A percentile compares a stretch with the other conserved stretches of the same genome.
phyloP scores from a whole-genome alignment of 2,888 invertebrate species.

The Phyllotreta striolata region DNA sequence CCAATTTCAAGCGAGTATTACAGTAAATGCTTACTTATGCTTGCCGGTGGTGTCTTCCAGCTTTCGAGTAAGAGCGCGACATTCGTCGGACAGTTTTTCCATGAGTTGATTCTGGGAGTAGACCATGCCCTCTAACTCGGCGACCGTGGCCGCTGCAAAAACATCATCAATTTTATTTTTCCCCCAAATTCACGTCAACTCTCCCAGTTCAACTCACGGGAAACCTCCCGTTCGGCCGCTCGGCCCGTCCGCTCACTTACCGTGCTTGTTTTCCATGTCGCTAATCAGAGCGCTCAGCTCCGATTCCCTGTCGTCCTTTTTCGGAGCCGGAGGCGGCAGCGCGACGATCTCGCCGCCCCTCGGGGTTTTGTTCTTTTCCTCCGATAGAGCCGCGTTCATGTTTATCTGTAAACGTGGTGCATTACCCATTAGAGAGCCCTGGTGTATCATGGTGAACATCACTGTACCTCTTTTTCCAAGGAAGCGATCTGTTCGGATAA shows the following conservation, averaged over 20 bases:
- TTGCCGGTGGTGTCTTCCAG: conserved; percentile 87
- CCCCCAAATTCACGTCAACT: conserved; percentile 10
- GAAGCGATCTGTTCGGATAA: conserved; percentile 80
- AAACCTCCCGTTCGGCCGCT: conserved; percentile 26
- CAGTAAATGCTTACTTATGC: conserved; percentile 78
- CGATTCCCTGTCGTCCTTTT: conserved; percentile 64
- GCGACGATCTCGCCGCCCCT: conserved; percentile 52
- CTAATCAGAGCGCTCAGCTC: conserved; percentile 78
- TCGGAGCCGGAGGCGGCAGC: conserved; percentile 53
- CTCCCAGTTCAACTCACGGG: conserved; percentile 60
- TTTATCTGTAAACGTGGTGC: conserved; percentile 53
- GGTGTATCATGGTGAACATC: background rate
- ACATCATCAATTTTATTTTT: conserved; percentile 30
- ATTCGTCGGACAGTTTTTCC: conserved; percentile 90
- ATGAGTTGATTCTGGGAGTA: conserved; percentile 92
- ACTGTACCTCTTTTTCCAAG: conserved; percentile 85
- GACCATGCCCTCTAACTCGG: conserved; percentile 89
- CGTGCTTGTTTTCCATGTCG: conserved; percentile 84
- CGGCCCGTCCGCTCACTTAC: conserved; percentile 62
- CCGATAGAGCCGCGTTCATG: conserved; percentile 55
- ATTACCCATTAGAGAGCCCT: too few species aligned
- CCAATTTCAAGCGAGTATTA: background rate
- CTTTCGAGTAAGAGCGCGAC: conserved; percentile 87
- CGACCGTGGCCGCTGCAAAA: conserved; percentile 85
- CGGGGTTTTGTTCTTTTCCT: conserved; percentile 54